Evolutionary conservation across 2,888 invertebrate species (phyloP).

Genomic region (Criorhina ranunculi): DNA sequence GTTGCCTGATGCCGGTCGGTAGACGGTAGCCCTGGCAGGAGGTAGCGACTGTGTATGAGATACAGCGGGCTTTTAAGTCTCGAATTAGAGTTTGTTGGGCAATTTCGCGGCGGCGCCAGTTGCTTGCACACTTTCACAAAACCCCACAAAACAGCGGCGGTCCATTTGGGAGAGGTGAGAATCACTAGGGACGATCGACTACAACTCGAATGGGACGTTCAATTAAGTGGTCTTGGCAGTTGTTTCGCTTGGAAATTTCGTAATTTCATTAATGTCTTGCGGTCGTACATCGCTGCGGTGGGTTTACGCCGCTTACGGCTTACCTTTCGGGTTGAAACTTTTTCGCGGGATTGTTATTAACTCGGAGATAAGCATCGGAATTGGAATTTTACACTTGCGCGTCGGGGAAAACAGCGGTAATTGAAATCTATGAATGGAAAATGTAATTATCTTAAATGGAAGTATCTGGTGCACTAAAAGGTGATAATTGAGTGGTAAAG

Average conservation of each 20-base stretch:
- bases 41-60: constrained; percentile 22
- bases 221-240: constrained; percentile 66
- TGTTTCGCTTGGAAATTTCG: constrained; percentile 60
- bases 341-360: constrained; percentile 33
- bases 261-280: constrained; percentile 67
- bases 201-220: constrained; percentile 1
- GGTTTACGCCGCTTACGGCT: constrained; percentile 13
- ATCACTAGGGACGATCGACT: constrained; percentile 25
- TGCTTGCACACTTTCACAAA: constrained; percentile 68
- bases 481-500: constrained; percentile 70
- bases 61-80: constrained; percentile 55
- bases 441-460: constrained; percentile 70
- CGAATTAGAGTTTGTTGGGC: constrained; percentile 66
- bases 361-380: constrained; percentile 52
- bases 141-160: neutral
- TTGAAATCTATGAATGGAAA: constrained; percentile 60
- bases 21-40: constrained; percentile 16
- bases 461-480: constrained; percentile 59
- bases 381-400: constrained; percentile 57
- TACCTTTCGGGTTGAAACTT: constrained; percentile 28
- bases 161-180: constrained; percentile 38
- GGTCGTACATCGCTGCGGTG: constrained; percentile 22
- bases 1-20: constrained; percentile 34
- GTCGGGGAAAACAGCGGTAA: constrained; percentile 17
- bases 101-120: constrained; percentile 60